Evolutionary conservation across 2,797 vertebrate genomes (phyloP).

Genomic region (Sternotherus odoratus): DNA sequence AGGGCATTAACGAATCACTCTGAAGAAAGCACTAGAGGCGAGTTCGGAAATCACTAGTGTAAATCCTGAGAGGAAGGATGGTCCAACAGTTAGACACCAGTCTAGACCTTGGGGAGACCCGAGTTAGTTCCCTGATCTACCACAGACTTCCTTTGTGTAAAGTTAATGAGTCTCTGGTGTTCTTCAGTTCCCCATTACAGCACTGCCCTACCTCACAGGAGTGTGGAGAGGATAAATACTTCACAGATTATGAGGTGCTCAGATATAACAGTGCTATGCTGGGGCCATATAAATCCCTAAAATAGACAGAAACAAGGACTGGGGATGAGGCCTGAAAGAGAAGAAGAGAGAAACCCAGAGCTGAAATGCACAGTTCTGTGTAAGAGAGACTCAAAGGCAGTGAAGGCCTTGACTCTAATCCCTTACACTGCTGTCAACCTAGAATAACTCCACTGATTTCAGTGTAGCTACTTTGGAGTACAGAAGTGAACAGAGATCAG

Average conservation of each 20-base stretch:
- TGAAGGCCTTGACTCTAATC: neutral
- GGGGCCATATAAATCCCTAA: neutral
- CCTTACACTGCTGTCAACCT: neutral
- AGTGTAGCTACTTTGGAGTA: neutral
- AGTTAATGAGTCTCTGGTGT: neutral
- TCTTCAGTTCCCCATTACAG: neutral
- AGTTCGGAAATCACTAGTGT: neutral
- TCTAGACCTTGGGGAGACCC: neutral
- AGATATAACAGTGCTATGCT: neutral
- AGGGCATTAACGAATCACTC: neutral
- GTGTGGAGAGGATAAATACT: neutral
- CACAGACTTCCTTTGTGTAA: neutral
- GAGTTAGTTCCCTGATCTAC: neutral
- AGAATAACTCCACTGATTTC: neutral
- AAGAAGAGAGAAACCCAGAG: neutral
- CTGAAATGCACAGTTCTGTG: neutral
- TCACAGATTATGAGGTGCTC: neutral
- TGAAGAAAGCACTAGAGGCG: neutral
- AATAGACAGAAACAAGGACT: neutral
- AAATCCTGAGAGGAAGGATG: neutral
- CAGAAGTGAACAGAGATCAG: neutral
- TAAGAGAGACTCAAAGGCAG: neutral
- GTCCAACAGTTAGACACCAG: neutral
- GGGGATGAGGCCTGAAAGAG: neutral
- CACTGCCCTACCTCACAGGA: neutral